Evolutionary conservation across 2,113 vertebrate species (phyloP).

Genomic region (Herpailurus yagouaroundi): DNA sequence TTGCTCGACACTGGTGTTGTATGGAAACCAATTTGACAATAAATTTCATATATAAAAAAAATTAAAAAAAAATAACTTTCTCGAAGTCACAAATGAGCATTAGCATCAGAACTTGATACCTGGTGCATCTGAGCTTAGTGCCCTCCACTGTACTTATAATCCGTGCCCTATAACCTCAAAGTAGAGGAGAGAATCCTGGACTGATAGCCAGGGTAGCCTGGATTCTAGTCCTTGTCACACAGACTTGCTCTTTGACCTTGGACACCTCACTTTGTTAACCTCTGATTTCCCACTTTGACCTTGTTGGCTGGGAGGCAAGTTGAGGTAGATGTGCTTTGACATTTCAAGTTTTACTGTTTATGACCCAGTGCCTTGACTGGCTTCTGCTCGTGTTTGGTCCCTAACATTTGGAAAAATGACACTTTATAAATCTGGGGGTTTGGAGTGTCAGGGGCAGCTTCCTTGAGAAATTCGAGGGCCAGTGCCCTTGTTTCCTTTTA

Average conservation of each 20-base stretch:
- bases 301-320: fast-evolving
- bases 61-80: no score
- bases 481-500: background rate
- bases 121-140: background rate
- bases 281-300: background rate
- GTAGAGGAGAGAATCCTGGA: background rate
- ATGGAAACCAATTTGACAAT: no score
- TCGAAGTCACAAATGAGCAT: background rate
- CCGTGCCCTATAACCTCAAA: background rate
- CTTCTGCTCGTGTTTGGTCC: background rate
- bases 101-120: background rate
- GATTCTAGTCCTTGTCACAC: background rate
- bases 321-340: background rate
- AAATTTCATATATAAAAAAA: no score
- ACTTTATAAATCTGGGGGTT: background rate
- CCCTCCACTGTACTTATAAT: background rate
- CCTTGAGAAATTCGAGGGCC: background rate
- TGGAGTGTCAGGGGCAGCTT: background rate
- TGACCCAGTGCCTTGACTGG: background rate
- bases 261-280: background rate
- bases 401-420: background rate
- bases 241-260: background rate
- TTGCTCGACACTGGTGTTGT: no score
- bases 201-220: background rate
- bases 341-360: background rate